Percentiles rank a stretch among this genome's conserved stretches.
Conservation (phyloP, 2,113 vertebrate species). For the Bubalus kerabau region DNA sequence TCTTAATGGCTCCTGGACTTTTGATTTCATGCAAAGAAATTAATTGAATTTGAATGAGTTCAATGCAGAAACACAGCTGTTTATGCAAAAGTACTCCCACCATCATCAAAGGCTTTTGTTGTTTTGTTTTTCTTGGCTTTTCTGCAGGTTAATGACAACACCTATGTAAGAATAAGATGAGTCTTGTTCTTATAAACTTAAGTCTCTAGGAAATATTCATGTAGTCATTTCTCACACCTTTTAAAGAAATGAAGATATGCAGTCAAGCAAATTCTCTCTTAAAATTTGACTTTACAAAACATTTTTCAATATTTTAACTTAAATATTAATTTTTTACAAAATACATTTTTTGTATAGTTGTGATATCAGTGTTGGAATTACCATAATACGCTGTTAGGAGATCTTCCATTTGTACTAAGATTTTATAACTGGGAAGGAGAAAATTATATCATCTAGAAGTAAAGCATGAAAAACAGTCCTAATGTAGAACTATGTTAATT, state of each 20-base stretch:
- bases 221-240: not conserved
- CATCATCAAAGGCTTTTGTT: not conserved
- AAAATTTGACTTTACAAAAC: not conserved
- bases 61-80: not conserved
- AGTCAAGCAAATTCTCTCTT: not conserved
- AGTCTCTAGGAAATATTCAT: not conserved
- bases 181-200: not conserved
- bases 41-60: conserved; percentile 13
- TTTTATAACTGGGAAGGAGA: not conserved
- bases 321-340: not conserved
- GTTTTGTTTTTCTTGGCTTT: not conserved
- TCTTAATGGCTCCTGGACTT: not conserved
- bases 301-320: not conserved
- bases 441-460: not conserved
- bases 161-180: not conserved
- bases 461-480: not conserved
- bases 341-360: not conserved
- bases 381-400: not conserved
- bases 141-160: not conserved
- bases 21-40: not conserved
- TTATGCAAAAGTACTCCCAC: not conserved
- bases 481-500: not conserved
- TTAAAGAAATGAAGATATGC: not conserved
- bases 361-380: not conserved
- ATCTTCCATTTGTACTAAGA: not conserved